Evolutionary conservation across 1,140 invertebrate genomes (phyloP).

Genomic region (Nebria ingens): DNA sequence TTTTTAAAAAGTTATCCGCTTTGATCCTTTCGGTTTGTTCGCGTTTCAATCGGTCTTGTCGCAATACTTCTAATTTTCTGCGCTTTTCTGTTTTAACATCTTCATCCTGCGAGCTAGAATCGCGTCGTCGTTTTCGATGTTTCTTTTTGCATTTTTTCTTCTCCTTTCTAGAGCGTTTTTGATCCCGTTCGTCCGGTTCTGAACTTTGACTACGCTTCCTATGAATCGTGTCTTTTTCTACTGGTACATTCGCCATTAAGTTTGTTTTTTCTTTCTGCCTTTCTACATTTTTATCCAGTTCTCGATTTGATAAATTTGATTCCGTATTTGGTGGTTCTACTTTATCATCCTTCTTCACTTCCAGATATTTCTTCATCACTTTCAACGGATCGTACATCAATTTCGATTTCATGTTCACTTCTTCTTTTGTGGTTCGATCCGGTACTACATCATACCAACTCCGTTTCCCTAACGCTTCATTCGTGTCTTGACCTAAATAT

Average conservation of each 20-base stretch:
- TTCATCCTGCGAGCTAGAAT: slow-evolving; percentile 10
- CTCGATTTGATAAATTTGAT: slow-evolving; percentile 17
- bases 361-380: slow-evolving; percentile 51
- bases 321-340: slow-evolving; percentile 15
- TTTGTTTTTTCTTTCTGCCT: slow-evolving; percentile 23
- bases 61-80: slow-evolving; percentile 57
- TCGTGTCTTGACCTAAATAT: slow-evolving; percentile 89
- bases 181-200: slow-evolving; percentile 18
- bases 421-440: slow-evolving; percentile 38
- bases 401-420: slow-evolving; percentile 52
- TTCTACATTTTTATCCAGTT: neutral
- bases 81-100: slow-evolving; percentile 32
- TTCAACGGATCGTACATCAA: slow-evolving; percentile 61
- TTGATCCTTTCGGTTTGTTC: slow-evolving; percentile 65
- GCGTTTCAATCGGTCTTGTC: slow-evolving; percentile 66
- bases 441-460: slow-evolving; percentile 75
- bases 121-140: slow-evolving; percentile 12
- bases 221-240: slow-evolving; percentile 14
- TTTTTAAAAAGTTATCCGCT: slow-evolving; percentile 58
- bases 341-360: slow-evolving; percentile 23
- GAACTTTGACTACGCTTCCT: slow-evolving; percentile 14
- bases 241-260: slow-evolving; percentile 15
- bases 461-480: slow-evolving; percentile 68
- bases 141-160: slow-evolving; percentile 24
- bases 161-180: slow-evolving; percentile 36